Evolutionary conservation across 2,888 invertebrate species (phyloP), one percentile per base, ranked within the genome.

Genomic region (Erynnis tages): DNA sequence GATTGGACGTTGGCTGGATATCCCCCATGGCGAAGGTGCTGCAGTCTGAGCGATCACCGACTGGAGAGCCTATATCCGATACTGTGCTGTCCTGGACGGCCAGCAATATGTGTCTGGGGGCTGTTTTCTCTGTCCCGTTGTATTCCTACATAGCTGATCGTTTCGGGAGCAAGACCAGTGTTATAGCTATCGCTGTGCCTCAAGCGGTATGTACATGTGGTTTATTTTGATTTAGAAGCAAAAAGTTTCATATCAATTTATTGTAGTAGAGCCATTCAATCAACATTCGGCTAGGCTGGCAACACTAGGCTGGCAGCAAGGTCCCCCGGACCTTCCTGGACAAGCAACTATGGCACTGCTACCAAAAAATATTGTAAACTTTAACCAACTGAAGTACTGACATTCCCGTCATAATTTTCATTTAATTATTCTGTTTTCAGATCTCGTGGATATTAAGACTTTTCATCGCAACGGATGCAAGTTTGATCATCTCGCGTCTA

Each of bases 41-140:
- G 23, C 69, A 79, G 48, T 75, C 80, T 0, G 61, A 62, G 1
- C 37, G 52, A 0, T 70, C 77, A 2, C 79, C 82, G 0, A 58
- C 74, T 1, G 85, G 79, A 5, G 60, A 52, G 5, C 71, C 80
- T 0, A 49, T 91, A 48, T 73, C 79, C n/a, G 72, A 79, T 48
- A 69, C 66, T 40, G 77, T 80, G 53, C 62, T 86, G 11, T 80
- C 89, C 0, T 83, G 87, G 83, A 65, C 91, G 8, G 90, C 87
- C 6, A 88, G 90, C 27, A 69, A 72, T 0, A 55, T 69, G 38
- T 73, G 82, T 6, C 61, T 91, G 57, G 71, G 79, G 1, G 75
- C 74, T n/a, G 66, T 70, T 4, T 40, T 71, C 4, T 66, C 69
- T 1, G 85, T 83, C 1, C 69, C 84, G 2, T 45, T 87, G n/a